These are phyloP conservation scores for Desoria tigrina DNA, from an alignment of 2,888 invertebrate species.

Conservation along the genomic window DNA sequence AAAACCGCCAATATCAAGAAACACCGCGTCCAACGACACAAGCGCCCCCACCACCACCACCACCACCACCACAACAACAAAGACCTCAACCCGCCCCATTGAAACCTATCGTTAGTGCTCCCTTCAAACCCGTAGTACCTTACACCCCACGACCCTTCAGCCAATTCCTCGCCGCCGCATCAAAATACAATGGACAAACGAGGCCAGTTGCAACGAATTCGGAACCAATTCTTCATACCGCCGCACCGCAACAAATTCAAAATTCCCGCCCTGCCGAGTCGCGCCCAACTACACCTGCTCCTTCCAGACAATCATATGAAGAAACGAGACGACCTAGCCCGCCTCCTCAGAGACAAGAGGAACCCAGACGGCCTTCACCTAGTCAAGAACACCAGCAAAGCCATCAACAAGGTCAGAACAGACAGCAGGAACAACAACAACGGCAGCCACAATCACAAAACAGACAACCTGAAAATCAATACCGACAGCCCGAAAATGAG, in stretches of 20 bases:
- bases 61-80: conserved; percentile 15
- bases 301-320: no score
- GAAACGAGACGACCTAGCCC: neutral
- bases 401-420: no score
- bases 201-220: conserved; percentile 11
- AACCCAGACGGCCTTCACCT: no score
- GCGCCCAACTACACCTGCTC: conserved; percentile 11
- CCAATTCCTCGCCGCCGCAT: conserved; percentile 5
- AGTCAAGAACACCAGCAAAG: no score
- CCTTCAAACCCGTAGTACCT: conserved; percentile 2
- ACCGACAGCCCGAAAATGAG: neutral
- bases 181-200: conserved; percentile 6
- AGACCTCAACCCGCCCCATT: conserved; percentile 6
- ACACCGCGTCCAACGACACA: conserved; percentile 13
- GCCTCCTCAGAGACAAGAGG: conserved; percentile 1
- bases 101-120: neutral
- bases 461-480: neutral
- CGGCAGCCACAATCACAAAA: conserved; percentile 4
- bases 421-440: conserved; percentile 1
- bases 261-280: neutral
- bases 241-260: neutral
- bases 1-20: conserved; percentile 11
- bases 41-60: conserved; percentile 8
- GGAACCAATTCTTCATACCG: neutral
- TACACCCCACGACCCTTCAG: conserved; percentile 18